A percentile compares a stretch with the other conserved stretches of the same genome.
These are phyloP conservation scores for Druceiella hillmani DNA, from an alignment of 2,888 invertebrate species.

Conservation along the genomic window DNA sequence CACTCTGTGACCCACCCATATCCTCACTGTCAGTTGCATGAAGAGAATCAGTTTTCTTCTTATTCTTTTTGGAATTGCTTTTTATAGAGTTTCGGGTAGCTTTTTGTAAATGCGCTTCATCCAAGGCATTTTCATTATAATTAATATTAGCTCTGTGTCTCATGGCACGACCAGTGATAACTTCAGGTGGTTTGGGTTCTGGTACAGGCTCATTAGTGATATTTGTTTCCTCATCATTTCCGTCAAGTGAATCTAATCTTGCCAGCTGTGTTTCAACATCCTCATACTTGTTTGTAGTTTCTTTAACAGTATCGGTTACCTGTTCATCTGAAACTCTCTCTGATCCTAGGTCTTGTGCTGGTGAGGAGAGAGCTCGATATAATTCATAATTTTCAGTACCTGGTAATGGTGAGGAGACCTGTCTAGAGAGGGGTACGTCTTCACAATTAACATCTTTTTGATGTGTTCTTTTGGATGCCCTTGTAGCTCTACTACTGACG, in stretches of 20 bases:
- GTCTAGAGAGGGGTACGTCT: constrained; percentile 35
- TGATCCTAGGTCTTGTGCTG: constrained; percentile 35
- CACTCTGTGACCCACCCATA: too few species aligned
- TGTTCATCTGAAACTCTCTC: too few species aligned
- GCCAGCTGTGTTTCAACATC: constrained; percentile 40
- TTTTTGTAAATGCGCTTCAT: constrained; percentile 24
- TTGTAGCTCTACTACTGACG: constrained; percentile 15
- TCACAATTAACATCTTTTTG: constrained; percentile 36
- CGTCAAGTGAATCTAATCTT: constrained; percentile 35
- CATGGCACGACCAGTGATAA: constrained; percentile 36
- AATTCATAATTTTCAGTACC: constrained; percentile 48
- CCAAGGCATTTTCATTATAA: constrained; percentile 48
- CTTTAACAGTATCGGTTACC: too few species aligned
- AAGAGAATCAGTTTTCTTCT: too few species aligned
- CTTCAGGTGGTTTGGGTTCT: constrained; percentile 44
- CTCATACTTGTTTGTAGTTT: constrained; percentile 32
- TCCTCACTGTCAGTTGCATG: too few species aligned
- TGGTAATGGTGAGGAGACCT: constrained; percentile 46
- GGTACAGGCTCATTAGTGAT: constrained; percentile 35
- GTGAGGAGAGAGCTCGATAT: constrained; percentile 49
- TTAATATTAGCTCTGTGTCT: constrained; percentile 47
- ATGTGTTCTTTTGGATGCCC: constrained; percentile 44
- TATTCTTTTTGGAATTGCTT: too few species aligned
- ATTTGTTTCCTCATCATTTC: constrained; percentile 36
- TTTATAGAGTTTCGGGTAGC: constrained; percentile 33